These are phyloP conservation scores for Nipponia nippon DNA, from an alignment of 2,113 vertebrate species.

Conservation along the genomic window DNA sequence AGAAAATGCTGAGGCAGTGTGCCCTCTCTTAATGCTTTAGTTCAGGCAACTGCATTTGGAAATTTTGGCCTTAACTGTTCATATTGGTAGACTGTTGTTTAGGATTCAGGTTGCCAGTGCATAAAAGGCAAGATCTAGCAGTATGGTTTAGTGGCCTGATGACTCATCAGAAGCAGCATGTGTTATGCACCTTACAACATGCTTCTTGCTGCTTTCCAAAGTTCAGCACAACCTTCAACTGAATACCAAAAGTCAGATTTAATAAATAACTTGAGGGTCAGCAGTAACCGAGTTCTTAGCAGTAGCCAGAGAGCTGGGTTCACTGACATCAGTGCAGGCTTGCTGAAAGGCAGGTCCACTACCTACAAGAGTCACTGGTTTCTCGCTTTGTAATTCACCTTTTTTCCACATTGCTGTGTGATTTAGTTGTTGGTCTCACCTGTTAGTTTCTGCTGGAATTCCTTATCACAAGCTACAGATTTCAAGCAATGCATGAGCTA, in stretches of 20 bases:
- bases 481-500: neutral
- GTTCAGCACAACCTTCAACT: neutral
- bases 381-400: neutral
- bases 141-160: neutral
- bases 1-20: neutral
- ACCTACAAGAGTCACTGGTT: neutral
- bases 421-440: neutral
- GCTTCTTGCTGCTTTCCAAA: neutral
- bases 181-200: accelerated
- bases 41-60: neutral
- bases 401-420: neutral
- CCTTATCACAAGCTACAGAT: neutral
- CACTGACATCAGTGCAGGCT: neutral
- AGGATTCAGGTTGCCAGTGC: neutral
- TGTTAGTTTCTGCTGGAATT: neutral
- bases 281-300: neutral
- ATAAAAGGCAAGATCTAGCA: neutral
- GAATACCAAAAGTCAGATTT: neutral
- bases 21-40: neutral
- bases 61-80: neutral
- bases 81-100: neutral
- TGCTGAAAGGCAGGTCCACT: neutral
- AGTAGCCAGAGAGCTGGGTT: neutral
- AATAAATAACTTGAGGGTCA: neutral
- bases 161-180: neutral